Evolutionary conservation across 2,888 invertebrate species (phyloP), one percentile per base, ranked within the genome.

Genomic region (Rhabditophanes sp.): DNA sequence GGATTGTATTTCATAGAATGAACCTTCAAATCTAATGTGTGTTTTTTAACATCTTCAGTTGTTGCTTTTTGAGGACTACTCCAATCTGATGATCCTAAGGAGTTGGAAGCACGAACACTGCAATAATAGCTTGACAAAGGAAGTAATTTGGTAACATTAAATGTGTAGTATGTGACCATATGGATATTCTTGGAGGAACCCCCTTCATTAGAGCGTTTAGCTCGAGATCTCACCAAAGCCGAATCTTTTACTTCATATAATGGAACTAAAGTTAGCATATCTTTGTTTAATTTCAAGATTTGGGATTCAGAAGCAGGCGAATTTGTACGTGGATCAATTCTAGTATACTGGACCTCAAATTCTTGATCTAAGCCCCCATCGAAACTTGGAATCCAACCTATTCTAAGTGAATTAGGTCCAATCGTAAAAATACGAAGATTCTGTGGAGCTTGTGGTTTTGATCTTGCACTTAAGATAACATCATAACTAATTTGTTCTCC

Each of bases 351-450:
- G 8, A 57, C 15, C 16, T 50, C 38, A 33, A 53, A 58, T 2
- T 41, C 31, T 33, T 62, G 62, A 5, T 35, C 32, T 16, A 40
- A 46, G 4, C 62, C 62, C 6, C 62, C 62, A 32, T 63, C 53
- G 30, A 63, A 62, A 6, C 56, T 56, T 8, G 55, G 53, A 11
- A 43, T 41, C 62, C 62, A 62, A 7, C 50, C 54, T 3, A 63
- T 22, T 2, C 38, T 19, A 5, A 63, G 24, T 23, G 51, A 60
- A 8, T 33, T 43, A 2, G 52, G 33, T 1, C 45, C 40, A 3
- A 48, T 34, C 5, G 46, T 36, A 1, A 56, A 4, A 7, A 50
- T 40, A 17, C 46, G 44, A 2, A 58, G 30, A 15, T 40, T 31
- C 4, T 31, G 27, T 2, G 62, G 56, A 6, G 35, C 24, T 12